Evolutionary conservation across 2,888 invertebrate genomes (phyloP), one percentile per base, ranked within the genome.

Genomic region (Lasioglossum calceatum): DNA sequence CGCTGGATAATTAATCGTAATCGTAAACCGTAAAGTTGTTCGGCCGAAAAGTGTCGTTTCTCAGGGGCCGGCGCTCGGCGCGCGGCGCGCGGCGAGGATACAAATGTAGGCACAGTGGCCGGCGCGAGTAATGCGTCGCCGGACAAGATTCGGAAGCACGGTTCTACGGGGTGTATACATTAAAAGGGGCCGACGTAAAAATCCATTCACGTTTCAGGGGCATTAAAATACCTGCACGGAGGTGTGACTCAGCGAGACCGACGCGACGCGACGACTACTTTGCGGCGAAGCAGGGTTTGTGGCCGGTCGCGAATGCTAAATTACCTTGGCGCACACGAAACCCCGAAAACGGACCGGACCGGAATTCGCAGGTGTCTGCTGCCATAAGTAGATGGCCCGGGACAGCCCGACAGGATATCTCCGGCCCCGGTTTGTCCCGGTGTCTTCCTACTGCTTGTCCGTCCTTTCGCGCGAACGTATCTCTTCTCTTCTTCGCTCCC

Each of bases 301-400:
- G 79, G 88, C 82, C 77, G 78, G 80, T 78, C 75, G 84, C 79
- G 84, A 87, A 84, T 82, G 84, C 73, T 85, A 80, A 88, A 85
- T 88, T 80, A 71, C 80, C 77, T 77, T 36, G 39, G 61, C 58
- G n/a, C 50, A 36, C 71, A 67, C 77, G 77, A 79, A 67, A 74
- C 27, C 42, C 64, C 88, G 79, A 81, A 86, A 86, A 64, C 64
- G 64, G 32, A 64, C 61, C 61, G 27, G 27, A 27, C 88, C 82
- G 82, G 81, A 88, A 88, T 88, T 83, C 88, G 79, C 89, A 89
- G 89, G 89, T 89, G 86, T 82, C 89, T 39, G 71, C 54, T 80
- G 42, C 73, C 79, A 23, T 84, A 84, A 85, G 77, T 72, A 70
- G 79, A 77, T 64, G 42, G 75, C 50, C 50, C 78, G 71, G 39